Evolutionary conservation across 2,888 invertebrate species (phyloP).

Genomic region (Ariolimax columbianus): DNA sequence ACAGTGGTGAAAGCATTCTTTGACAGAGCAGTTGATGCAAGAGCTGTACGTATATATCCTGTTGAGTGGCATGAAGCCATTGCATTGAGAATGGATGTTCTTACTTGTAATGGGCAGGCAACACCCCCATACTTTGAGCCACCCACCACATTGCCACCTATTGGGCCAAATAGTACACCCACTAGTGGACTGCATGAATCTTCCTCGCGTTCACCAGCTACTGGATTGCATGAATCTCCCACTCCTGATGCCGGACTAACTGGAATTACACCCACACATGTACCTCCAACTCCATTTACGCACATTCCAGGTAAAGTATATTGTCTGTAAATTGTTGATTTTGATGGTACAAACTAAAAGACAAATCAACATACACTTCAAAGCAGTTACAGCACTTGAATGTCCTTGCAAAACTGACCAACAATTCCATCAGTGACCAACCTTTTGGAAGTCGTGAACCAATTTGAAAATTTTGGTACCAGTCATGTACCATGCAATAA

Average conservation of each 20-base stretch:
- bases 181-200: background rate
- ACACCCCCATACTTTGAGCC: conserved; percentile 43
- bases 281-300: conserved; percentile 40
- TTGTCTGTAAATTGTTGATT: background rate
- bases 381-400: no score
- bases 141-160: background rate
- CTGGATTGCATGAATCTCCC: background rate
- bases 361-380: no score
- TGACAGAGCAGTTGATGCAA: conserved; percentile 63
- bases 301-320: conserved; percentile 40
- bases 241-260: conserved; percentile 12
- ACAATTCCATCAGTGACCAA: no score
- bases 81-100: conserved; percentile 66
- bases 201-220: conserved; percentile 23
- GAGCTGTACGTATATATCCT: conserved; percentile 65
- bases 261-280: background rate
- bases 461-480: no score
- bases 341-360: background rate
- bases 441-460: no score
- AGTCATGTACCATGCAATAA: no score
- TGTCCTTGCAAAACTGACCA: no score
- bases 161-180: background rate
- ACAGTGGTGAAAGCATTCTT: conserved; percentile 57
- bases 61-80: conserved; percentile 63
- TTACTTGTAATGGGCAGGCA: conserved; percentile 58